These are phyloP conservation scores for Philotrypesis tridentata DNA, from an alignment of 1,140 invertebrate species.

Conservation along the genomic window DNA sequence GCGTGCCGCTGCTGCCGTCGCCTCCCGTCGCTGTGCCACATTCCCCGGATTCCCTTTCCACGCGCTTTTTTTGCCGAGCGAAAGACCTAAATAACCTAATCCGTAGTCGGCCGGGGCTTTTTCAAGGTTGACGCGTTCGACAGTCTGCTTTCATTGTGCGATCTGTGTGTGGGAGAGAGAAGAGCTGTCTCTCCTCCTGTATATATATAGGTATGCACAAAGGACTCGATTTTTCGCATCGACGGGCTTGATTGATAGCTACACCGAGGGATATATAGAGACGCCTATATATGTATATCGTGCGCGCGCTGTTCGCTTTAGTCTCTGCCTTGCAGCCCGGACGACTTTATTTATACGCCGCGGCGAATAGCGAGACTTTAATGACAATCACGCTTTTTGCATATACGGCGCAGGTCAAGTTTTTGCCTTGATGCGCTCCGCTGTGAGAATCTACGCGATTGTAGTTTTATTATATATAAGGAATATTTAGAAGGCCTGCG, in stretches of 20 bases:
- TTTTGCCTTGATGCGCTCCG: background rate
- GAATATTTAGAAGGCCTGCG: too few relatives aligned
- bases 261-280: background rate
- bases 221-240: slow-evolving; percentile 11
- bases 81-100: slow-evolving; percentile 45
- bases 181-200: background rate
- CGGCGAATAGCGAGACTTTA: background rate
- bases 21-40: slow-evolving; percentile 29
- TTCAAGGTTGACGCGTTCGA: slow-evolving; percentile 21
- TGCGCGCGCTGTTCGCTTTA: background rate
- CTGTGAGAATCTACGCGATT: too few relatives aligned
- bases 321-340: background rate
- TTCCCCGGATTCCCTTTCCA: slow-evolving; percentile 43
- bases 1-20: too few relatives aligned
- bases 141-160: slow-evolving; percentile 7
- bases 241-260: slow-evolving; percentile 10
- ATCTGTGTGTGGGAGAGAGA: background rate
- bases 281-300: background rate
- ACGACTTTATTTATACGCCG: background rate
- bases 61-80: slow-evolving; percentile 27
- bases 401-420: background rate
- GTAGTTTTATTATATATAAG: too few relatives aligned
- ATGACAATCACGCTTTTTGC: background rate
- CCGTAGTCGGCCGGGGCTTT: background rate
- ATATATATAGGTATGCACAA: background rate